Evolutionary conservation across 1,140 invertebrate species (phyloP).

Genomic region (Leptopilina boulardi): DNA sequence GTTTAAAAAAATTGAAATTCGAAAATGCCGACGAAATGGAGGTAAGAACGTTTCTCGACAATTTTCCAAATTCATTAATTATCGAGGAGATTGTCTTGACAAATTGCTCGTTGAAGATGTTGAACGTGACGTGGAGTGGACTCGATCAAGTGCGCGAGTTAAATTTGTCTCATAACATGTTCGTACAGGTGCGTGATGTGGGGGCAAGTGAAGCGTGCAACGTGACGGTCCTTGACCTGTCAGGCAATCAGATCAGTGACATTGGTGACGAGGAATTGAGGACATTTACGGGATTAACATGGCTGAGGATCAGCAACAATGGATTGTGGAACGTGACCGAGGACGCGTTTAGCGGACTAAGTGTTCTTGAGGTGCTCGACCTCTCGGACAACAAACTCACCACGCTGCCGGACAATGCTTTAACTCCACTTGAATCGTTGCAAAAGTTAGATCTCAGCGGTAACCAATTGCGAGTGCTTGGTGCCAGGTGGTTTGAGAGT

Average conservation of each 20-base stretch:
- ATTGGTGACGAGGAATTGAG: slow-evolving; percentile 59
- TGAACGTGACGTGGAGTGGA: slow-evolving; percentile 72
- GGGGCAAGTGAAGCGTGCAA: slow-evolving; percentile 44
- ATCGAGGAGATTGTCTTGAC: slow-evolving; percentile 60
- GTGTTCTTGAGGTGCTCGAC: slow-evolving; percentile 76
- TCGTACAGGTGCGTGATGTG: slow-evolving; percentile 67
- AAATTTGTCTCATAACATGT: slow-evolving; percentile 76
- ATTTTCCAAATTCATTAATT: slow-evolving; percentile 53
- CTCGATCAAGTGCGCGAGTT: slow-evolving; percentile 71
- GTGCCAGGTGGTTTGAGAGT: slow-evolving; percentile 79
- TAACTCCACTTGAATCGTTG: slow-evolving; percentile 78
- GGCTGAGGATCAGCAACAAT: slow-evolving; percentile 78
- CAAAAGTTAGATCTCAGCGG: slow-evolving; percentile 84
- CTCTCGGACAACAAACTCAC: slow-evolving; percentile 81
- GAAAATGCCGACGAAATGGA: slow-evolving; percentile 53
- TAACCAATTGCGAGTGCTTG: slow-evolving; percentile 80
- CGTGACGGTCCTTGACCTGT: slow-evolving; percentile 78
- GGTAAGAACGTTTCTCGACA: slow-evolving; percentile 54
- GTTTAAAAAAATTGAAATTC: slow-evolving; percentile 48
- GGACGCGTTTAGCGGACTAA: slow-evolving; percentile 74
- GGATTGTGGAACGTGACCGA: slow-evolving; percentile 75
- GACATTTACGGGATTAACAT: slow-evolving; percentile 69
- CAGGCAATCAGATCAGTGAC: slow-evolving; percentile 71
- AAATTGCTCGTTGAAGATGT: slow-evolving; percentile 62
- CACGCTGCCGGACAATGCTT: slow-evolving; percentile 77